Percentiles rank a stretch among this genome's conserved stretches.
These are phyloP conservation scores for Pocillopora grandis DNA, from an alignment of 92 coral and sea anemone species.

Conservation along the genomic window DNA sequence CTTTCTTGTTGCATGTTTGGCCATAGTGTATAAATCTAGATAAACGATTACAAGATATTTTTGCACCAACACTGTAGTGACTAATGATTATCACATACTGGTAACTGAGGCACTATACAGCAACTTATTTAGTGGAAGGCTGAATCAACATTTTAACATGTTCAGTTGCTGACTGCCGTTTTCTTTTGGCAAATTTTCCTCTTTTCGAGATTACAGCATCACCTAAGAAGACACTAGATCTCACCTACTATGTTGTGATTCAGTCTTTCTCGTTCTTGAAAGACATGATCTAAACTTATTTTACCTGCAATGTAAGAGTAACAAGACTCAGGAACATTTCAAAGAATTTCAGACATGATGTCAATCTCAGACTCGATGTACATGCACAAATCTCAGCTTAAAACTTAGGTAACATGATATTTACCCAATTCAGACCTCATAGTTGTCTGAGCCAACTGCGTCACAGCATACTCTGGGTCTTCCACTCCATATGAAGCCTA, in stretches of 20 bases:
- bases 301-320: constrained; percentile 63
- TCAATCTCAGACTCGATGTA: neutral
- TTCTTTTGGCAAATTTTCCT: neutral
- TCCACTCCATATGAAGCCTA: constrained; percentile 99
- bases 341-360: neutral
- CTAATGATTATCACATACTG: too few relatives aligned
- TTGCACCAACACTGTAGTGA: too few relatives aligned
- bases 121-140: too few relatives aligned
- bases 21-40: too few relatives aligned
- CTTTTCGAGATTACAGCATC: neutral
- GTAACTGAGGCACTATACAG: too few relatives aligned
- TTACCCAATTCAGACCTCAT: constrained; percentile 99
- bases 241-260: constrained; percentile 95
- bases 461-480: constrained; percentile 97
- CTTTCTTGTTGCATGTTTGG: too few relatives aligned
- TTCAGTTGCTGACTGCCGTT: too few relatives aligned
- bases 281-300: constrained; percentile 89
- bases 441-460: constrained; percentile 97
- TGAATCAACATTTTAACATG: too few relatives aligned
- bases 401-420: neutral
- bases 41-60: too few relatives aligned
- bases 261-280: constrained; percentile 89
- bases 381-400: too few relatives aligned
- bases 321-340: neutral
- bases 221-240: neutral